Conservation (phyloP, 2,113 vertebrate genomes). For the Tupaia chinensis region DNA sequence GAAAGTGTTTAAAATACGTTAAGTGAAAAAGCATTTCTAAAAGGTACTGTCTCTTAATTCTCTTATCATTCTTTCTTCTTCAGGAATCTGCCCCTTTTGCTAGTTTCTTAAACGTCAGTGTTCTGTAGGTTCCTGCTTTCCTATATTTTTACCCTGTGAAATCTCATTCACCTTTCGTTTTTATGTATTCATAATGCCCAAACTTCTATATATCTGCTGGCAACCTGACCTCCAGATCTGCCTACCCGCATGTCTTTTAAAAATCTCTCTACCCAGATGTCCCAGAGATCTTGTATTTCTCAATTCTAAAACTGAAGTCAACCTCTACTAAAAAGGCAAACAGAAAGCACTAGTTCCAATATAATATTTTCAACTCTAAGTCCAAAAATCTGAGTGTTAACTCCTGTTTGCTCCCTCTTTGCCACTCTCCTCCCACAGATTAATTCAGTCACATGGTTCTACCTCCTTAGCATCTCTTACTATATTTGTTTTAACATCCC, state of each 20-base stretch:
- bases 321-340: slow-evolving; percentile 8
- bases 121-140: not conserved
- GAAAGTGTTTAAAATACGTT: slow-evolving; percentile 19
- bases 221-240: not conserved
- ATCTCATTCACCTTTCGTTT: not conserved
- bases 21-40: slow-evolving; percentile 51
- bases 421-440: not conserved
- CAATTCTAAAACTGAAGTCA: slow-evolving; percentile 13
- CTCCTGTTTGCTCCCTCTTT: not conserved
- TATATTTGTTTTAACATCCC: slow-evolving; percentile 1
- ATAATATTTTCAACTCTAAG: slow-evolving; percentile 25
- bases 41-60: slow-evolving; percentile 31
- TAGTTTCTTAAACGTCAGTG: not conserved
- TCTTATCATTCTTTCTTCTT: not conserved
- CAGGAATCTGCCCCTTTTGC: not conserved
- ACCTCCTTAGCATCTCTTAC: slow-evolving; percentile 27
- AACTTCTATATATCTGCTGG: not conserved
- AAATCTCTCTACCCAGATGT: not conserved
- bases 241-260: not conserved
- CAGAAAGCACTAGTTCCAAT: slow-evolving; percentile 14
- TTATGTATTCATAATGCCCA: not conserved
- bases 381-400: slow-evolving; percentile 22
- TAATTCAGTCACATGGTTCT: slow-evolving; percentile 11
- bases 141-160: not conserved
- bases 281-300: not conserved